Evolutionary conservation across 2,797 vertebrate genomes (phyloP).

Genomic region (Serranus cabrilla): DNA sequence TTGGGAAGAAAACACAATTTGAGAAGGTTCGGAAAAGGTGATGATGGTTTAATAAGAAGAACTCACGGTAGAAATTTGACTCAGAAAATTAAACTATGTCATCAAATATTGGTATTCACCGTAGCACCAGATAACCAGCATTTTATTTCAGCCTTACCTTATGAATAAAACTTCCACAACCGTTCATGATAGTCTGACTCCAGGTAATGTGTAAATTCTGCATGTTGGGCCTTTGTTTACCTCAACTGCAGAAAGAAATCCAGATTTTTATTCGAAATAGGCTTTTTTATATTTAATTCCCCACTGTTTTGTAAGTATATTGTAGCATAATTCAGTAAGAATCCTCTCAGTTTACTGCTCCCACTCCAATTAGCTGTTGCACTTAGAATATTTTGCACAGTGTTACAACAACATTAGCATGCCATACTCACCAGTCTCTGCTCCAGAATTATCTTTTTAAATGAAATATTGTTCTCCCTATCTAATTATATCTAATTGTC

Average conservation of each 20-base stretch:
- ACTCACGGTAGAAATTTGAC: neutral
- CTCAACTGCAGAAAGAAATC: no score
- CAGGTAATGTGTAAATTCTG: no score
- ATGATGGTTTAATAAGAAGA: neutral
- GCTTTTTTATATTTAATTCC: neutral
- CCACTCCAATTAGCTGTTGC: neutral
- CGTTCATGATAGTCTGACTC: no score
- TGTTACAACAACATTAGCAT: neutral
- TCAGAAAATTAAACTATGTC: neutral
- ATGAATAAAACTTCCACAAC: neutral
- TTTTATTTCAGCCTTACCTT: neutral
- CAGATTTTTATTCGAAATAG: neutral
- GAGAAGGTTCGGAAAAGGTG: neutral
- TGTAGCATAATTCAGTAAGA: neutral
- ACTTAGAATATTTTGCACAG: neutral
- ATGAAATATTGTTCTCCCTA: neutral
- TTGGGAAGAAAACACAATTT: slow-evolving; percentile 13
- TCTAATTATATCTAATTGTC: neutral
- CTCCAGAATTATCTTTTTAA: neutral
- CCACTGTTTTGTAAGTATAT: neutral
- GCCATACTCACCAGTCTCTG: neutral
- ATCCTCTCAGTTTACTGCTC: neutral
- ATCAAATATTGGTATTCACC: neutral
- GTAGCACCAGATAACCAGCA: neutral
- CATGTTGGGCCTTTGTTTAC: no score